A percentile compares a stretch with the other conserved stretches of the same genome.
These are phyloP conservation scores for Centropyge bicolor DNA, from an alignment of 2,797 vertebrate species.

Conservation along the genomic window DNA sequence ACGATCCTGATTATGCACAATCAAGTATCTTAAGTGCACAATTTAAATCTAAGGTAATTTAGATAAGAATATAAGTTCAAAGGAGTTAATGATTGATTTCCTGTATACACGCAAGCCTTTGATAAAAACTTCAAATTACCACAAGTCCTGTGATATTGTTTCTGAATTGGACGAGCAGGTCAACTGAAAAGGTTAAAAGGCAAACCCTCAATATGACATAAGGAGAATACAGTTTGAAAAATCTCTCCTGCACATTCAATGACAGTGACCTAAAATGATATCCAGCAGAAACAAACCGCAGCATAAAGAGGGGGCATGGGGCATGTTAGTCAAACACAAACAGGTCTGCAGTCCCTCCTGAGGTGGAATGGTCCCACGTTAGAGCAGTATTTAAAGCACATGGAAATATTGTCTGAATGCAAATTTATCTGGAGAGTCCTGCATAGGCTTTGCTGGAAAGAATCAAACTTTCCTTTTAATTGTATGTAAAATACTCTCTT, in stretches of 20 bases:
- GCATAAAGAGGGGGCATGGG: constrained; percentile 77
- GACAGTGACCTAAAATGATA: constrained; percentile 92
- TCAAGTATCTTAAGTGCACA: constrained; percentile 83
- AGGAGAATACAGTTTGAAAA: constrained; percentile 83
- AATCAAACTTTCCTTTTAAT: constrained; percentile 79
- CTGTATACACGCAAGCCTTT: constrained; percentile 81
- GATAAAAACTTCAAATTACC: constrained; percentile 86
- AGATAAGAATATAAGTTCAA: constrained; percentile 81
- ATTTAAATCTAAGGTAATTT: constrained; percentile 83
- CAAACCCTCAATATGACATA: constrained; percentile 86
- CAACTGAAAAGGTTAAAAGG: constrained; percentile 68
- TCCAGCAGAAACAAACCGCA: constrained; percentile 92
- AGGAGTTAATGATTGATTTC: constrained; percentile 80
- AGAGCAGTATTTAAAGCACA: constrained; percentile 92
- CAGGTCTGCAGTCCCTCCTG: constrained; percentile 85
- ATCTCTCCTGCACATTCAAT: constrained; percentile 90
- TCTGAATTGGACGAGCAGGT: constrained; percentile 80
- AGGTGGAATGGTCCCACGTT: constrained; percentile 88
- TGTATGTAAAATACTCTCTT: constrained; percentile 78
- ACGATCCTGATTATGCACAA: constrained; percentile 84
- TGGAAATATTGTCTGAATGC: constrained; percentile 79
- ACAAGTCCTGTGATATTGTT: constrained; percentile 90
- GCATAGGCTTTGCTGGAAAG: constrained; percentile 87
- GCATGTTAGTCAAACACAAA: constrained; percentile 85
- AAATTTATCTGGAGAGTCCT: constrained; percentile 84